phyloP scores from a whole-genome alignment of 2,888 invertebrate species.

The Morpho achilles region DNA sequence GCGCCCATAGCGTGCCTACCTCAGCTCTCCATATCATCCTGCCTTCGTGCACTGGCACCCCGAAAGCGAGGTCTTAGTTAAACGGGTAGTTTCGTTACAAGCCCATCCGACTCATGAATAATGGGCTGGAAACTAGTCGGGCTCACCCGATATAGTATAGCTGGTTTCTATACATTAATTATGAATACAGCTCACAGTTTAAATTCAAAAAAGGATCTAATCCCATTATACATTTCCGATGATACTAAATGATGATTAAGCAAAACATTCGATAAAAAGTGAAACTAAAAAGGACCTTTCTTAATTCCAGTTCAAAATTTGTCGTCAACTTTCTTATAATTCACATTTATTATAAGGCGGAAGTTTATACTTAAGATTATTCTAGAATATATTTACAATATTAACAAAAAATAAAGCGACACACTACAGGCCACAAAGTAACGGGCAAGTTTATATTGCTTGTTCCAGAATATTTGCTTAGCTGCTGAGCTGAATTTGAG shows the following conservation, averaged over 20 bases:
- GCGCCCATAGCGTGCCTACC: too few relatives aligned
- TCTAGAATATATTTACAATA: constrained; percentile 69
- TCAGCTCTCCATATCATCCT: too few relatives aligned
- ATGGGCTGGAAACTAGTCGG: too few relatives aligned
- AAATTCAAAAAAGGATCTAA: too few relatives aligned
- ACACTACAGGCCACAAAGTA: constrained; percentile 45
- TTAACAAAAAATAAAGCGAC: constrained; percentile 66
- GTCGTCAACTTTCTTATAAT: constrained; percentile 35
- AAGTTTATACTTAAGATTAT: constrained; percentile 53
- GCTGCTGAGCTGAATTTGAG: constrained; percentile 8
- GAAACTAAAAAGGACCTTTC: constrained; percentile 19
- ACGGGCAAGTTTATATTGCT: constrained; percentile 56
- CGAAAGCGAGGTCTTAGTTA: too few relatives aligned
- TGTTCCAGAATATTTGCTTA: constrained; percentile 26
- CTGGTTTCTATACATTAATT: too few relatives aligned
- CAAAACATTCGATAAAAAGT: background rate
- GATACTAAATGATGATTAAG: background rate
- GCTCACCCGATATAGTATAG: too few relatives aligned
- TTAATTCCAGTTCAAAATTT: constrained; percentile 34
- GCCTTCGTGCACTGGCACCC: too few relatives aligned
- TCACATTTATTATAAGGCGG: constrained; percentile 71
- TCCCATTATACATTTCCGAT: too few relatives aligned
- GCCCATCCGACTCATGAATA: too few relatives aligned
- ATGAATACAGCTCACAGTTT: too few relatives aligned
- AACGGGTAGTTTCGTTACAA: too few relatives aligned